Base-by-base conservation (phyloP, 2,888 invertebrate species). In the Synanthedon formicaeformis region DNA sequence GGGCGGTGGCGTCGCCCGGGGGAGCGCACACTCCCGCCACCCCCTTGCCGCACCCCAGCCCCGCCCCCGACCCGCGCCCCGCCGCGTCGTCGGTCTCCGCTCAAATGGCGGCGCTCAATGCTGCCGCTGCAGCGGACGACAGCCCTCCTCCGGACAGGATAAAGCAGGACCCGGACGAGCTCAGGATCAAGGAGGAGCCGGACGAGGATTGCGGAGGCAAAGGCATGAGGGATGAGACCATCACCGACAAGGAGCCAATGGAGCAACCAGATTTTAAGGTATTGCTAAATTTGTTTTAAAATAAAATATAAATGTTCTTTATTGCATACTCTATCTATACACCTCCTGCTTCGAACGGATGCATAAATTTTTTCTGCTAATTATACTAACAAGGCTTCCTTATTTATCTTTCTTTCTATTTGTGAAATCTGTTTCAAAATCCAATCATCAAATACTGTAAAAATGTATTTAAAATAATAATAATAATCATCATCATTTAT, bases 61-160 rank as follows among this genome's bases (percentile, higher is more conserved):
- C 57, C 40, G 57, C 56, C 14, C 55, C 61, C 59, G 61, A 58
- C 82, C 85, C 69, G 84, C 89, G 56, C 87, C 89, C 90, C 83
- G 84, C 51, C 80, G 88, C 90, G 14, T 80, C 75, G 49, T 78
- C 79, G 54, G 88, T 91, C 71, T 92, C 93, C 16, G 92, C 92
- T 10, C 92, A 92, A 73, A 91, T 92, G 90, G 92, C 93, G 12
- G 92, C 93, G 4, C 89, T 93, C 52, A 91, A 90, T 61, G 92
- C 92, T 4, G 92, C 92, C 4, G 90, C 91, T 3, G 89, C 90
- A 0, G 88, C 92, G 34, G 91, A 91, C 60, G 89, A 90, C 59
- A 91, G 90, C 58, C 90, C 92, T 58, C 91, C 91, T 45, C 92
- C 92, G 67, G 18, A 63, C 6, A 16, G 49, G 12, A 0, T 49